Conservation (phyloP, 2,888 invertebrate species). For the Andrena bicolor region DNA sequence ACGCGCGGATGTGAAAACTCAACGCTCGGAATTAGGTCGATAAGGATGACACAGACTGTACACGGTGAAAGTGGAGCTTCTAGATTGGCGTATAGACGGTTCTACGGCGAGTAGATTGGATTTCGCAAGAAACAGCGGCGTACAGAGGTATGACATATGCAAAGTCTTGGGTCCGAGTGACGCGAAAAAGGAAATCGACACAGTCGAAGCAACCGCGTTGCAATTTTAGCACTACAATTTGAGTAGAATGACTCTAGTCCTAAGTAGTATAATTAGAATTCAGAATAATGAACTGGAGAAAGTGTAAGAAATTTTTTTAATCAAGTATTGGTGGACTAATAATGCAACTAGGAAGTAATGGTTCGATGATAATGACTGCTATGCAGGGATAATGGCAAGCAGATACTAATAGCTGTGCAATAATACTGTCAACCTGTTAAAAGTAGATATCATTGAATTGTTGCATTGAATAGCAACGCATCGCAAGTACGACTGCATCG, state of each 20-base stretch:
- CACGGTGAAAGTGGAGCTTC: constrained; percentile 29
- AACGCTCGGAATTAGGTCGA: constrained; percentile 25
- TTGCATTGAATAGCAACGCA: constrained; percentile 4
- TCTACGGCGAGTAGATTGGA: constrained; percentile 22
- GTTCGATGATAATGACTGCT: neutral
- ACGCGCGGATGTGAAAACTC: constrained; percentile 25
- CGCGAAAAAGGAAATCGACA: neutral
- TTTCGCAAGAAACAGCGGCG: neutral
- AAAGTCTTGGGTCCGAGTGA: neutral
- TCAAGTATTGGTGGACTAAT: too few relatives aligned
- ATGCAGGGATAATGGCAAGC: neutral
- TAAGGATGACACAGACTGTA: constrained; percentile 14
- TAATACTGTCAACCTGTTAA: neutral
- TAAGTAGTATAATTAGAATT: too few relatives aligned
- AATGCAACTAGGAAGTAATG: neutral
- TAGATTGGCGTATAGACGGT: neutral
- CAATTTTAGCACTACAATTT: neutral
- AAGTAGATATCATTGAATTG: neutral
- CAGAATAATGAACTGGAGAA: too few relatives aligned
- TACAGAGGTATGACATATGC: neutral
- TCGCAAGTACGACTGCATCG: neutral
- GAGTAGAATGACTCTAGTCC: neutral
- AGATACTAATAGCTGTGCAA: neutral
- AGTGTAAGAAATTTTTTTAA: too few relatives aligned
- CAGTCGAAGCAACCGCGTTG: constrained; percentile 22